Evolutionary conservation across 2,113 vertebrate species (phyloP), one percentile per base, ranked within the genome.

Genomic region (Halichoerus grypus): DNA sequence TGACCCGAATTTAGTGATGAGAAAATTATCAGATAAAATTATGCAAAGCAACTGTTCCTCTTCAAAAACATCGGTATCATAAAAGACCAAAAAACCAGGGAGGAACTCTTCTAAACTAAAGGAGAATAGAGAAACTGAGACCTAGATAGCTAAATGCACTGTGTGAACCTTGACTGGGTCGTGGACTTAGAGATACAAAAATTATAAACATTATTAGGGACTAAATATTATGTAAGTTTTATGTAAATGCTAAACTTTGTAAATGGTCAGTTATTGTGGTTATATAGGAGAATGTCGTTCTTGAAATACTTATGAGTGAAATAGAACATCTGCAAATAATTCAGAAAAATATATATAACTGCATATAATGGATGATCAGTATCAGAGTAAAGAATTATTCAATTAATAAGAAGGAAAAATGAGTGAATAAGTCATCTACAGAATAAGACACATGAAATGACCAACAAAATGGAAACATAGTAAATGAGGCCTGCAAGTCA

Each of bases 391-490:
- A 85, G 80, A 33, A 69, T 90, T 72, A 59, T 1, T 46, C 21
- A 89, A 51, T 51, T 51, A 51, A 67, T 61, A 77, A 90, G 7
- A 96, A 85, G 18, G 53, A 61, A 57, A 69, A 85, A 67, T 67
- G 80, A 9, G 69, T 36, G 77, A 81, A 53, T 65, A 57, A 94
- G 16, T 59, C 42, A 92, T 72, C 71, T 39, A 93, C 31, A 90
- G 46, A 86, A 53, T 74, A 93, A 96, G 82, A 95, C 80, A 93
- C 24, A 59, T 16, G 9, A 95, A 95, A 49, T 81, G 28, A 72
- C 33, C 36, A 77, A 53, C 57, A 86, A 93, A 76, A 53, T 51
- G 14, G 65, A 81, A 86, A 59, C 39, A 51, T 63, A 81, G 28
- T 71, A 53, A 77, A 89, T 84, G 26, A 77, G 5, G 53, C 28